phyloP scores from a whole-genome alignment of 2,888 invertebrate species.

The Luperina testacea region DNA sequence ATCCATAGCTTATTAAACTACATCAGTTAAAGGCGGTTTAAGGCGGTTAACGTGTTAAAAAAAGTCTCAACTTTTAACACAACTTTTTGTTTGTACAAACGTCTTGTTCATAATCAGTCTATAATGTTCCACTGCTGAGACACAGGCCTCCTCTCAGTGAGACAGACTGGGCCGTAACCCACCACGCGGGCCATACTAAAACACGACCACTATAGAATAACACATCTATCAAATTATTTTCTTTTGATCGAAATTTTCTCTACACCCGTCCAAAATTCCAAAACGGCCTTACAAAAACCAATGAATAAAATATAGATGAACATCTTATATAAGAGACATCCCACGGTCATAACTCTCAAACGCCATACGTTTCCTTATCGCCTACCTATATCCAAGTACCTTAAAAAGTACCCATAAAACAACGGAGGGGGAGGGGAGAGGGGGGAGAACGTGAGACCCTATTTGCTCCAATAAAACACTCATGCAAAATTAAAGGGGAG shows the following conservation, averaged over 20 bases:
- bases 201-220: neutral
- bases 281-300: conserved; percentile 2
- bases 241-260: neutral
- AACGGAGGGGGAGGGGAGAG: conserved; percentile 9
- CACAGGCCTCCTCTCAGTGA: too few relatives aligned
- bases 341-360: conserved; percentile 28
- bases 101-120: too few relatives aligned
- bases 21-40: too few relatives aligned
- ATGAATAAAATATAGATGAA: conserved; percentile 49
- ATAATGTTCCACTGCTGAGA: too few relatives aligned
- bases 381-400: conserved; percentile 47
- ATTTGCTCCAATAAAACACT: conserved; percentile 52
- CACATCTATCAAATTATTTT: neutral
- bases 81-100: neutral
- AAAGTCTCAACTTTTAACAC: neutral
- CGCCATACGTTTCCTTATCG: conserved; percentile 45
- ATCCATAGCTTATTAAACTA: too few relatives aligned
- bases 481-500: conserved; percentile 60
- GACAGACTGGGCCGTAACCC: too few relatives aligned
- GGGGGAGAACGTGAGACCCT: conserved; percentile 29
- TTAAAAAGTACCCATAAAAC: conserved; percentile 54
- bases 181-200: neutral
- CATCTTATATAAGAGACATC: conserved; percentile 26
- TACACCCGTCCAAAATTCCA: neutral
- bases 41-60: too few relatives aligned